Conservation (phyloP, 2,888 invertebrate genomes). For the Dendrolimus houi region DNA sequence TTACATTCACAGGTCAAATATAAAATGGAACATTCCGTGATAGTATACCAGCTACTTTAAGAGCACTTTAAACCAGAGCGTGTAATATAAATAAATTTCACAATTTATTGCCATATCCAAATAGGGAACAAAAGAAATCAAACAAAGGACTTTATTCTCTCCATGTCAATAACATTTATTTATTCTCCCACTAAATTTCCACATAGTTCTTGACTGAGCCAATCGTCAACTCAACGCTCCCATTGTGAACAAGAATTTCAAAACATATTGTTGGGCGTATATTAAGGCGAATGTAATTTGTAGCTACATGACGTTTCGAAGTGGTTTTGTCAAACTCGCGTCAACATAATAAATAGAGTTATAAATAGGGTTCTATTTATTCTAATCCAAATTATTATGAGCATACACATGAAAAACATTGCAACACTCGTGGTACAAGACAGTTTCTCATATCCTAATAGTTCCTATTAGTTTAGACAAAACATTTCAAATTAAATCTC, state of each 20-base stretch:
- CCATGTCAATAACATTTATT: background rate
- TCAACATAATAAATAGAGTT: too few relatives aligned
- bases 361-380: too few relatives aligned
- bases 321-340: too few relatives aligned
- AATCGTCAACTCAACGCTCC: background rate
- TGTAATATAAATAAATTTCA: constrained; percentile 15
- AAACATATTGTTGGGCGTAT: background rate
- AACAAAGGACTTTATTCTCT: constrained; percentile 30
- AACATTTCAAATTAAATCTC: too few relatives aligned
- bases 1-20: too few relatives aligned
- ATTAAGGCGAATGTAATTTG: background rate
- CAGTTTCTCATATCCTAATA: too few relatives aligned
- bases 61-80: background rate
- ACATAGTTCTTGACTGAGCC: background rate
- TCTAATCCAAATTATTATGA: too few relatives aligned
- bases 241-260: background rate
- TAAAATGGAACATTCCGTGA: background rate
- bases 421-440: too few relatives aligned
- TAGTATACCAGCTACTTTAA: background rate
- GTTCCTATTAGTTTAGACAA: too few relatives aligned
- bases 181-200: background rate
- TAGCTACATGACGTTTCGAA: too few relatives aligned
- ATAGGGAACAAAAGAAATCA: constrained; percentile 24
- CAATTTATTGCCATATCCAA: constrained; percentile 17
- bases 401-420: too few relatives aligned